phyloP scores from a whole-genome alignment of 2,113 vertebrate genomes.

The Nettapus auritus region DNA sequence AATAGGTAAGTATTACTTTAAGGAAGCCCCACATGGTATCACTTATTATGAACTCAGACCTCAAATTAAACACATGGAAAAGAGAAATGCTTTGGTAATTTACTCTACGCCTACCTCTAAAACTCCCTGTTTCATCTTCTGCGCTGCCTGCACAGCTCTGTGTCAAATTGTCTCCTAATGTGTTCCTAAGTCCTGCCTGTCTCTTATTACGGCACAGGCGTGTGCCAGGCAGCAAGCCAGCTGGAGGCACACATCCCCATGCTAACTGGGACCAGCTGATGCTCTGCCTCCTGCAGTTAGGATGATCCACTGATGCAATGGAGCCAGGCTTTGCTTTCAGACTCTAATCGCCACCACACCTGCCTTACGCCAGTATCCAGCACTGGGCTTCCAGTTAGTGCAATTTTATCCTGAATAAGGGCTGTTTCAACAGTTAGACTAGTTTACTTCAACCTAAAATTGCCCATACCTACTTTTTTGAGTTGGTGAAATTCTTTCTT shows the following conservation, averaged over 20 bases:
- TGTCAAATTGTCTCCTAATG: conserved; percentile 23
- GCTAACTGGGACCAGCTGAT: conserved; percentile 37
- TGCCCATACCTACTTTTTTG: not conserved
- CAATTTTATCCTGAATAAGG: not conserved
- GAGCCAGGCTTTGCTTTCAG: not conserved
- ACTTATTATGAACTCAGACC: conserved; percentile 55
- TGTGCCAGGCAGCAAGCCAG: conserved; percentile 66
- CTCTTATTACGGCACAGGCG: conserved; percentile 59
- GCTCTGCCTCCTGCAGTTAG: conserved; percentile 24
- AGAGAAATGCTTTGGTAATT: conserved; percentile 52
- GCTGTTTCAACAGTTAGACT: not conserved
- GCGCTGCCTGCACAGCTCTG: not conserved
- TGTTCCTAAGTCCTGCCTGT: conserved; percentile 21
- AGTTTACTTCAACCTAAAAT: not conserved
- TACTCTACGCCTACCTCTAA: conserved; percentile 60
- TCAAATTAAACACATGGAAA: conserved; percentile 65
- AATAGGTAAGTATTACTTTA: conserved; percentile 35
- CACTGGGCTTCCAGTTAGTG: not conserved
- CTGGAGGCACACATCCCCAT: not conserved
- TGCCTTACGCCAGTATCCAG: not conserved
- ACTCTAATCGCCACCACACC: not conserved
- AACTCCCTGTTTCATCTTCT: conserved; percentile 40
- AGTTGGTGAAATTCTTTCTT: not conserved
- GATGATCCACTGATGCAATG: not conserved
- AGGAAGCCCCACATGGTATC: conserved; percentile 53